Evolutionary conservation across 2,888 invertebrate species (phyloP).

Genomic region (Pachydiplax longipennis): DNA sequence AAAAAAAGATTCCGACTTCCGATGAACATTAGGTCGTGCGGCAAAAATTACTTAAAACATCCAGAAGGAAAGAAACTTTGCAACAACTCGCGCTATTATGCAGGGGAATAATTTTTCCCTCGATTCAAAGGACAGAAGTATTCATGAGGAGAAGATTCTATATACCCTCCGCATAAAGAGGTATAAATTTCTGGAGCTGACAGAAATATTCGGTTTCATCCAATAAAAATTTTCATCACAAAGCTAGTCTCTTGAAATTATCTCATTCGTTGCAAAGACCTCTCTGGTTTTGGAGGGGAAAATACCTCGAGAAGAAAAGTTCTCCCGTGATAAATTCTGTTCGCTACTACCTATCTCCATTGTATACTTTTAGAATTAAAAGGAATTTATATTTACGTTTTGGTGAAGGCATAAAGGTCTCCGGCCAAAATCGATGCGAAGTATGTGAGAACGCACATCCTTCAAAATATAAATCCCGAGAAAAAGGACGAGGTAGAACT

Average conservation of each 20-base stretch:
- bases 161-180: not conserved
- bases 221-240: not conserved
- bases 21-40: not conserved
- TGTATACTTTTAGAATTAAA: no score
- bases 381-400: no score
- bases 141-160: constrained; percentile 4
- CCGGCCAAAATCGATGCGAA: no score
- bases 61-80: not conserved
- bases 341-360: no score
- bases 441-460: no score
- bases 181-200: not conserved
- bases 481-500: no score
- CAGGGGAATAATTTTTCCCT: not conserved
- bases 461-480: no score
- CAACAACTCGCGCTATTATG: not conserved
- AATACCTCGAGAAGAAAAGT: not conserved
- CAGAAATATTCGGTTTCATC: not conserved
- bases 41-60: not conserved
- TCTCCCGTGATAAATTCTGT: not conserved
- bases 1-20: not conserved
- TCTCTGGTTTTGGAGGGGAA: not conserved
- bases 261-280: not conserved
- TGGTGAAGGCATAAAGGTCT: no score
- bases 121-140: constrained; percentile 4
- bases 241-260: not conserved